phyloP scores from a whole-genome alignment of 23 tunicate genomes.

The Botrylloides violaceus region DNA sequence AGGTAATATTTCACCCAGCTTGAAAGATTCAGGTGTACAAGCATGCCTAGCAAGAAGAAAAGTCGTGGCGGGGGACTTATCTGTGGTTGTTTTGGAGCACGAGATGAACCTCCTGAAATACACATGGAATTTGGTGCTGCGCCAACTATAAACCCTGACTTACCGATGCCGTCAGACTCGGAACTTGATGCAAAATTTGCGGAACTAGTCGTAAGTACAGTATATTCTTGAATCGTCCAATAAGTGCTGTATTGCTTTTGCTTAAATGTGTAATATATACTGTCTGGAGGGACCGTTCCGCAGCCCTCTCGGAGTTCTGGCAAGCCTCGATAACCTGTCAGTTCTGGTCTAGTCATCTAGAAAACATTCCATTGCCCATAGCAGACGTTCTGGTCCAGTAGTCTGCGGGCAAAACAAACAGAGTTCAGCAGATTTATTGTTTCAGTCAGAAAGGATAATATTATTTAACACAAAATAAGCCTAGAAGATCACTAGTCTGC shows the following conservation, averaged over 20 bases:
- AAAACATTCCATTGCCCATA: too few species aligned
- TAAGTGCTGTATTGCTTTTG: too few species aligned
- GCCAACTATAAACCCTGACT: slow-evolving; percentile 28
- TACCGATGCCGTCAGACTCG: slow-evolving; percentile 72
- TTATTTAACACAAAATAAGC: too few species aligned
- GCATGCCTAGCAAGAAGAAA: slow-evolving; percentile 55
- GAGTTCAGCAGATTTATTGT: too few species aligned
- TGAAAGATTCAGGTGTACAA: background rate
- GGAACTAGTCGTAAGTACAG: slow-evolving; percentile 71
- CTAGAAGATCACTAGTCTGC: too few species aligned
- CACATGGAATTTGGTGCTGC: slow-evolving; percentile 39
- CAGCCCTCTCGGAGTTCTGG: too few species aligned
- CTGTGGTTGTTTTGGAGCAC: slow-evolving; percentile 68
- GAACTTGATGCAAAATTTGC: slow-evolving; percentile 66
- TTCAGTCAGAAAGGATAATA: too few species aligned
- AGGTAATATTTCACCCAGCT: background rate
- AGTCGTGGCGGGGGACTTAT: slow-evolving; percentile 41
- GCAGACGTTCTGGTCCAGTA: too few species aligned
- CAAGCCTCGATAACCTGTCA: too few species aligned
- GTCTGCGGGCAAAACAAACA: too few species aligned
- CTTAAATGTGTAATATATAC: too few species aligned
- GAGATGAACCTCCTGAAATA: slow-evolving; percentile 76
- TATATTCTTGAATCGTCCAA: background rate
- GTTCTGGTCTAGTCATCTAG: background rate
- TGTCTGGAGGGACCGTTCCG: too few species aligned